Evolutionary conservation across 2,113 vertebrate species (phyloP).

Genomic region (Campylomormyrus numenius): DNA sequence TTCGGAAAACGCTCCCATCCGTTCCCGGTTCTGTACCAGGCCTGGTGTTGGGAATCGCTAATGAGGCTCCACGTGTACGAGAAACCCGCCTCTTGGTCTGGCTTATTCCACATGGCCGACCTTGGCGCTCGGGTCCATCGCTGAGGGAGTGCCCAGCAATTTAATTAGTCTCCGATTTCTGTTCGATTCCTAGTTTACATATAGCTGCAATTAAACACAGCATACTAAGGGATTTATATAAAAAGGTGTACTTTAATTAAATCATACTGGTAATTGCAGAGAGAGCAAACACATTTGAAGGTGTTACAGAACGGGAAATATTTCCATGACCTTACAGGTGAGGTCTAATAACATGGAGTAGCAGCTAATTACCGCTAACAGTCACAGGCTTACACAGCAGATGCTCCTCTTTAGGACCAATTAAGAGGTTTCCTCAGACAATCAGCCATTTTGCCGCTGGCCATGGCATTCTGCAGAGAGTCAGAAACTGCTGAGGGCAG

Average conservation of each 20-base stretch:
- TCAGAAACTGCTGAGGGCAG: not conserved
- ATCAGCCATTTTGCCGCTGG: not conserved
- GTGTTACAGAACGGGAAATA: not conserved
- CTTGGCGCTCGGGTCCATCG: not conserved
- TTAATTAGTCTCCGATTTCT: slow-evolving; percentile 11
- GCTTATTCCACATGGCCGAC: not conserved
- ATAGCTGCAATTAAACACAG: not conserved
- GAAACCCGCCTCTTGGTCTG: not conserved
- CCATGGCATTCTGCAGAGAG: not conserved
- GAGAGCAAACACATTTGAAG: not conserved
- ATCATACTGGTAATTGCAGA: not conserved
- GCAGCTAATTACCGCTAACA: not conserved
- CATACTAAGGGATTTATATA: not conserved
- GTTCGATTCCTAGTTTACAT: slow-evolving; percentile 17
- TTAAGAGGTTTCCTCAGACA: not conserved
- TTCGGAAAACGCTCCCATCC: not conserved
- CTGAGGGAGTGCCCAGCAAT: not conserved
- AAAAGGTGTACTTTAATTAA: slow-evolving; percentile 10
- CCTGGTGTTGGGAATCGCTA: not conserved
- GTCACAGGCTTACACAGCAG: not conserved
- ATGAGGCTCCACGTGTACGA: not conserved
- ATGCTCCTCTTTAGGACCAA: not conserved
- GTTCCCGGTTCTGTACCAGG: not conserved
- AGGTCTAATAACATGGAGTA: not conserved
- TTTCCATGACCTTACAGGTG: not conserved